Evolutionary conservation across 2,797 vertebrate species (phyloP).

Genomic region (Anableps anableps): DNA sequence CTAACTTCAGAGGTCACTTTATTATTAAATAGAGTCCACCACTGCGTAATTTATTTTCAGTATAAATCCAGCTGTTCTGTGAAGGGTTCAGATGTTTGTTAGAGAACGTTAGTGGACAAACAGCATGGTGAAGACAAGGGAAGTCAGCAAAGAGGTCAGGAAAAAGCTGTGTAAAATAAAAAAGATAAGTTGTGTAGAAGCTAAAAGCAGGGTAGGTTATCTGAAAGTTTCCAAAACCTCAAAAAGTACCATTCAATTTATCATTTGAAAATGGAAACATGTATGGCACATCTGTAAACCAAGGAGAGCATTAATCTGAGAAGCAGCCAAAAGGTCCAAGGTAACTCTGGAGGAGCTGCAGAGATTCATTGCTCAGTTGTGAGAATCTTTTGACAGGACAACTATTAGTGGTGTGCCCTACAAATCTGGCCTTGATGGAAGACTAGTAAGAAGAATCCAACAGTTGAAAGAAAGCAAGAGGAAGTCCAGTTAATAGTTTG

Average conservation of each 20-base stretch:
- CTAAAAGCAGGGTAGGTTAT: not conserved
- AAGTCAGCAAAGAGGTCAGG: not conserved
- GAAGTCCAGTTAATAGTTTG: not conserved
- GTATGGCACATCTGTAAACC: too few species aligned
- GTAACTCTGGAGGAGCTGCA: not conserved
- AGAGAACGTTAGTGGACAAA: not conserved
- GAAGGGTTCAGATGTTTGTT: not conserved
- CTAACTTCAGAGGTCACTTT: not conserved
- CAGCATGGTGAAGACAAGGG: not conserved
- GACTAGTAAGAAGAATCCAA: not conserved
- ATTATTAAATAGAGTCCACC: not conserved
- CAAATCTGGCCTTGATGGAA: not conserved
- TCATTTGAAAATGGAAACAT: not conserved
- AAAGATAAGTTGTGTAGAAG: not conserved
- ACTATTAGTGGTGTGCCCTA: not conserved
- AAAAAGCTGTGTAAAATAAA: not conserved
- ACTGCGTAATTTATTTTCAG: not conserved
- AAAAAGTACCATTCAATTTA: not conserved
- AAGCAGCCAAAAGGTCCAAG: not conserved
- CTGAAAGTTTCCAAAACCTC: not conserved
- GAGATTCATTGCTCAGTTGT: not conserved
- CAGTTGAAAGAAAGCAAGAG: not conserved
- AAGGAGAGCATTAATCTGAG: not conserved
- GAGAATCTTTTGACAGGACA: not conserved
- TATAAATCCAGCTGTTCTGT: not conserved